Percentiles rank a stretch among this genome's conserved stretches.
Evolutionary conservation across 2,113 vertebrate species (phyloP).

Genomic region (Bufo bufo): DNA sequence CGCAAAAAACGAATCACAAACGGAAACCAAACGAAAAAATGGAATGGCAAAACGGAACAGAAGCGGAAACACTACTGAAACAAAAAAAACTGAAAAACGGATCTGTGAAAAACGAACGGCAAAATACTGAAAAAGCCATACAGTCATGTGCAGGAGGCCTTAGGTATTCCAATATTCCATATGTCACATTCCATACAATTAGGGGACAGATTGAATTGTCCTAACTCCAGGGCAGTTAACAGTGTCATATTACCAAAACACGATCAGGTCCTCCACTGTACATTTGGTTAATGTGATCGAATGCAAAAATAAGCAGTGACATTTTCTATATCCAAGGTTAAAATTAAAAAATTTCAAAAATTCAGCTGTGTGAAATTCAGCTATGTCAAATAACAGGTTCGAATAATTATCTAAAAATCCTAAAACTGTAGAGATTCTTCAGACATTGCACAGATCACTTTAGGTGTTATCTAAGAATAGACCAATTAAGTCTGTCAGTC

Average conservation of each 20-base stretch:
- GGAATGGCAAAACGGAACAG: no score
- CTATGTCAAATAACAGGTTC: not conserved
- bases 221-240: not conserved
- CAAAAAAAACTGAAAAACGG: no score
- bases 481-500: constrained; percentile 21
- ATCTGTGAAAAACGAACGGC: no score
- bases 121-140: no score
- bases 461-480: constrained; percentile 28
- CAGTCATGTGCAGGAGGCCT: no score
- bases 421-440: not conserved
- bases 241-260: not conserved
- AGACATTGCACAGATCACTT: constrained; percentile 7
- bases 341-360: not conserved
- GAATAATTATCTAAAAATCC: not conserved
- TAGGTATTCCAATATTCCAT: no score
- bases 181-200: no score
- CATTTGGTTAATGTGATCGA: not conserved
- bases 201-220: no score
- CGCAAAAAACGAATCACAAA: no score
- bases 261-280: not conserved
- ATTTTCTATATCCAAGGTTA: not conserved
- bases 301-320: not conserved
- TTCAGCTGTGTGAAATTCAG: not conserved
- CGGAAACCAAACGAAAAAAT: no score
- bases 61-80: no score